These are phyloP conservation scores for Kuschelorhynchus macadamiae DNA, from an alignment of 2,888 invertebrate genomes.

Conservation along the genomic window DNA sequence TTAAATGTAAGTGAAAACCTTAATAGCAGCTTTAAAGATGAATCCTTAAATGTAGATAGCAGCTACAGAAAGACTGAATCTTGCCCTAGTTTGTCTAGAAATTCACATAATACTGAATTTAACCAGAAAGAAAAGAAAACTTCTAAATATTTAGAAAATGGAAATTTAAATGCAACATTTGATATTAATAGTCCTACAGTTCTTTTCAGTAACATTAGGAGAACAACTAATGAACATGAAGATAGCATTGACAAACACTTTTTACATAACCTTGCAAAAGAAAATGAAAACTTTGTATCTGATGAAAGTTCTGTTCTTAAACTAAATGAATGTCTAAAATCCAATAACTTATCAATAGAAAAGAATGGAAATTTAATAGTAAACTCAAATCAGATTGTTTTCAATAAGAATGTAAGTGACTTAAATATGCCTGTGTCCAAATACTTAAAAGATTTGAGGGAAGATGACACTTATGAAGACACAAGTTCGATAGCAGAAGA, in stretches of 20 bases:
- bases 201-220: slow-evolving; percentile 22
- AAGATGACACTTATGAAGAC: slow-evolving; percentile 61
- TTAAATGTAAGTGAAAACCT: slow-evolving; percentile 51
- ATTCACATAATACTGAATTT: neutral
- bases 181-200: slow-evolving; percentile 51
- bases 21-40: slow-evolving; percentile 40
- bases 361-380: neutral
- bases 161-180: slow-evolving; percentile 55
- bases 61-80: slow-evolving; percentile 45
- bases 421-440: neutral
- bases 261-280: neutral
- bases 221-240: slow-evolving; percentile 2
- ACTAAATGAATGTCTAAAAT: neutral
- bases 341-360: neutral
- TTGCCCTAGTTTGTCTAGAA: slow-evolving; percentile 9
- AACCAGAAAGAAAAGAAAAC: slow-evolving; percentile 16
- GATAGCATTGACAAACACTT: slow-evolving; percentile 26
- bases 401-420: neutral
- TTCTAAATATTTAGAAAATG: neutral
- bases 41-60: slow-evolving; percentile 30
- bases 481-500: slow-evolving; percentile 63
- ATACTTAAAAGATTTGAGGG: slow-evolving; percentile 37
- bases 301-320: slow-evolving; percentile 5
- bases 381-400: neutral
- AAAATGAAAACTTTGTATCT: neutral